These are phyloP conservation scores for Leptinotarsa lineolata DNA, from an alignment of 1,140 invertebrate species.

Conservation along the genomic window DNA sequence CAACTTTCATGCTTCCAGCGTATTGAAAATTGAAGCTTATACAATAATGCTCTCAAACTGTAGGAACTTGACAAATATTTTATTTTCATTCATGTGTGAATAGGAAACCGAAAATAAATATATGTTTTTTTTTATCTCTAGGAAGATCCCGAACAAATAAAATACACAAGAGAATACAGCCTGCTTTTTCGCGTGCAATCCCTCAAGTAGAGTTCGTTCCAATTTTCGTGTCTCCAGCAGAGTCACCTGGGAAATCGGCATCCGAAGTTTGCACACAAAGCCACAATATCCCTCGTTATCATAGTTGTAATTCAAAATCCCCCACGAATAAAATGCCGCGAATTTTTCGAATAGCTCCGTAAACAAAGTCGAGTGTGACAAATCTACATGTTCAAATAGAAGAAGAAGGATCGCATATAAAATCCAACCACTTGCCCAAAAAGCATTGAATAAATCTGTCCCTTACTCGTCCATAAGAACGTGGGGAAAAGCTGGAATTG, in stretches of 20 bases:
- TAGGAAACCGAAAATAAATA: too few species aligned
- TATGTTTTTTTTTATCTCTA: too few species aligned
- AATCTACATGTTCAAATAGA: constrained; percentile 35
- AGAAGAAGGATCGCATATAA: constrained; percentile 29
- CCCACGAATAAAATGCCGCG: constrained; percentile 1
- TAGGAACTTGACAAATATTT: too few species aligned
- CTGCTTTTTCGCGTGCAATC: background rate
- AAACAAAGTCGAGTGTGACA: constrained; percentile 30
- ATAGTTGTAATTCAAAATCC: constrained; percentile 8
- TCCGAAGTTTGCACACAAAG: constrained; percentile 2
- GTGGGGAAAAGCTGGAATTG: constrained; percentile 14
- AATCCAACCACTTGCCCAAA: constrained; percentile 30
- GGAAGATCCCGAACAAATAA: too few species aligned
- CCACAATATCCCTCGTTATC: constrained; percentile 2
- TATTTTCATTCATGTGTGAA: too few species aligned
- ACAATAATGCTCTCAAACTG: too few species aligned
- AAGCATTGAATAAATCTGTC: constrained; percentile 29
- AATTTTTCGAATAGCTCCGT: background rate
- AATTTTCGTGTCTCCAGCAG: background rate
- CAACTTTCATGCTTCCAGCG: too few species aligned
- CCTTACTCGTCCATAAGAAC: constrained; percentile 25
- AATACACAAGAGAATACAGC: background rate
- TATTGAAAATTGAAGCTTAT: too few species aligned
- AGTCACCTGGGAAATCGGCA: background rate
- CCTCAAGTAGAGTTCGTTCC: constrained; percentile 5